Evolutionary conservation across 2,888 invertebrate genomes (phyloP).

Genomic region (Lasioglossum figueresi): DNA sequence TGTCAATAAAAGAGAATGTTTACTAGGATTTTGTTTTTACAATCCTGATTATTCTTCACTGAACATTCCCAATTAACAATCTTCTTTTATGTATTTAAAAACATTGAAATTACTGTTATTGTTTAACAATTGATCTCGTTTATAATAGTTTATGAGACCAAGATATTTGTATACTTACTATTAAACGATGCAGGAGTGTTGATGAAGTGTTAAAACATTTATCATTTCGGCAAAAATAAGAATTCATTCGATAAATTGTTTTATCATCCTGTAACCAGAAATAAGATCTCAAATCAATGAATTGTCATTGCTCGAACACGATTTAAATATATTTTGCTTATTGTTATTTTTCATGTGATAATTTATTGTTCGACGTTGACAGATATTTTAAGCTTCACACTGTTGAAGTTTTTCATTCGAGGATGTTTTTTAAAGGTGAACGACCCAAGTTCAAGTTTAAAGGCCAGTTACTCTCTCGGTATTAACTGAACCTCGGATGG

Average conservation of each 20-base stretch:
- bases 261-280: no score
- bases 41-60: background rate
- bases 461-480: slow-evolving; percentile 19
- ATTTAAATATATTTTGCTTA: no score
- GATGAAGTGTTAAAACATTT: no score
- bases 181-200: no score
- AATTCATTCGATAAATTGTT: no score
- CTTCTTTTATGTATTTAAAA: background rate
- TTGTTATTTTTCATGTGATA: background rate
- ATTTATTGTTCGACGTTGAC: background rate
- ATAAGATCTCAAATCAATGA: no score
- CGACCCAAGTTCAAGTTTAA: slow-evolving; percentile 30
- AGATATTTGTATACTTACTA: no score
- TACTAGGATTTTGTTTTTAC: background rate
- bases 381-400: background rate
- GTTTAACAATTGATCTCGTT: no score
- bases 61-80: background rate
- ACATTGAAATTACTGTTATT: no score
- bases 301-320: no score
- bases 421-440: slow-evolving; percentile 48
- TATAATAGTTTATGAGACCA: no score
- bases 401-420: slow-evolving; percentile 25
- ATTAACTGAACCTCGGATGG: slow-evolving; percentile 20
- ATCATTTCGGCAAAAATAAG: no score
- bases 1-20: background rate